These are phyloP conservation scores for Tinamus guttatus DNA, from an alignment of 2,113 vertebrate species.

Conservation along the genomic window DNA sequence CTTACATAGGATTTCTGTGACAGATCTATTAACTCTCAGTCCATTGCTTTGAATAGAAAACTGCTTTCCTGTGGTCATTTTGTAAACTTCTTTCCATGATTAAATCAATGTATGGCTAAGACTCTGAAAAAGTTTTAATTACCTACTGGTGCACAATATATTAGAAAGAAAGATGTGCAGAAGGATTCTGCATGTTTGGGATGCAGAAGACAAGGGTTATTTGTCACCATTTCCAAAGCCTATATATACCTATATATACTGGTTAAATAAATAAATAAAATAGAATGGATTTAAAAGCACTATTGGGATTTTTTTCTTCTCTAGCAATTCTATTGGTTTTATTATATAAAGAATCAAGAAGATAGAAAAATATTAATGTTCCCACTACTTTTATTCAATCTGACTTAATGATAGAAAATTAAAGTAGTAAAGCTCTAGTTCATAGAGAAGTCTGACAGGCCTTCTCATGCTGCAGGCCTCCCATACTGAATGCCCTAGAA, in stretches of 20 bases:
- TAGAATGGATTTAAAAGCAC: not conserved
- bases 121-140: constrained; percentile 14
- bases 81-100: not conserved
- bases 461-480: not conserved
- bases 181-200: not conserved
- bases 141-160: not conserved
- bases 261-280: not conserved
- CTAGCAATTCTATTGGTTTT: not conserved
- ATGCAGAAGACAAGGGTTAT: not conserved
- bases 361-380: not conserved
- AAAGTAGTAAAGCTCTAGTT: not conserved
- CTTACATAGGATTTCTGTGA: constrained; percentile 6
- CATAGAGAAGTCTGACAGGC: not conserved
- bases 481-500: not conserved
- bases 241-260: not conserved
- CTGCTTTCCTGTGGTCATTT: not conserved
- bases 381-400: not conserved
- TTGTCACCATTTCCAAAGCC: not conserved
- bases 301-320: not conserved
- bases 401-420: not conserved
- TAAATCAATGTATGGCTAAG: not conserved
- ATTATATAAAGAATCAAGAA: not conserved
- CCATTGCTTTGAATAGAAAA: constrained; percentile 20
- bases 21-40: constrained; percentile 8
- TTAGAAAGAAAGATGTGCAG: not conserved